Conservation (phyloP, 2,797 vertebrate genomes). For the Alfaro cultratus region DNA sequence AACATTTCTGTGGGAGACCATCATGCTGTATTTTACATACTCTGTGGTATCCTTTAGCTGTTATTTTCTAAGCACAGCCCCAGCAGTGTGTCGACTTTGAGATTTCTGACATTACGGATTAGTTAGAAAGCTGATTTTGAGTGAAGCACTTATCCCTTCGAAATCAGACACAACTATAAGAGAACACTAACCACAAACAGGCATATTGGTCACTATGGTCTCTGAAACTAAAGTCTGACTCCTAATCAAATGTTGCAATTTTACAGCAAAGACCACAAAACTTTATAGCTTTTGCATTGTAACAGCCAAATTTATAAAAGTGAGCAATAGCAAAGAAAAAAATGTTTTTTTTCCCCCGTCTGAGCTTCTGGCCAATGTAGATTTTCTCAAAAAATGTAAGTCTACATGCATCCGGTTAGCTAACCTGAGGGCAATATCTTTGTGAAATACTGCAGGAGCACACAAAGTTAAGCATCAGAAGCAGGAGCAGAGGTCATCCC, state of each 20-base stretch:
- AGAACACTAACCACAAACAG: slow-evolving; percentile 67
- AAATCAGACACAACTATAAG: slow-evolving; percentile 68
- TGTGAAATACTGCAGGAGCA: slow-evolving; percentile 21
- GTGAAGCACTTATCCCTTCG: slow-evolving; percentile 55
- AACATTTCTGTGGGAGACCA: slow-evolving; percentile 79
- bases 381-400: slow-evolving; percentile 12
- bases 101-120: slow-evolving; percentile 72
- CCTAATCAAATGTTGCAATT: slow-evolving; percentile 56
- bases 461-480: slow-evolving; percentile 36
- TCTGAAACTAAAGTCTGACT: slow-evolving; percentile 47
- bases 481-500: slow-evolving; percentile 44
- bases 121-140: slow-evolving; percentile 66
- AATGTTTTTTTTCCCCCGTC: slow-evolving; percentile 7
- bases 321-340: slow-evolving; percentile 18
- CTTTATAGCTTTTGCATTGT: slow-evolving; percentile 41
- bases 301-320: slow-evolving; percentile 30
- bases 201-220: slow-evolving; percentile 50
- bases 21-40: slow-evolving; percentile 76
- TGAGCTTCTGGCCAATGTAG: background rate
- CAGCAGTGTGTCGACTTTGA: slow-evolving; percentile 53
- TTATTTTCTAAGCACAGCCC: slow-evolving; percentile 66
- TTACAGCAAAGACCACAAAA: slow-evolving; percentile 43
- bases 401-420: slow-evolving; percentile 13
- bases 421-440: slow-evolving; percentile 32
- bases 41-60: slow-evolving; percentile 72